These are phyloP conservation scores for Chiroxiphia lanceolata DNA, from an alignment of 2,797 vertebrate species.

Conservation along the genomic window DNA sequence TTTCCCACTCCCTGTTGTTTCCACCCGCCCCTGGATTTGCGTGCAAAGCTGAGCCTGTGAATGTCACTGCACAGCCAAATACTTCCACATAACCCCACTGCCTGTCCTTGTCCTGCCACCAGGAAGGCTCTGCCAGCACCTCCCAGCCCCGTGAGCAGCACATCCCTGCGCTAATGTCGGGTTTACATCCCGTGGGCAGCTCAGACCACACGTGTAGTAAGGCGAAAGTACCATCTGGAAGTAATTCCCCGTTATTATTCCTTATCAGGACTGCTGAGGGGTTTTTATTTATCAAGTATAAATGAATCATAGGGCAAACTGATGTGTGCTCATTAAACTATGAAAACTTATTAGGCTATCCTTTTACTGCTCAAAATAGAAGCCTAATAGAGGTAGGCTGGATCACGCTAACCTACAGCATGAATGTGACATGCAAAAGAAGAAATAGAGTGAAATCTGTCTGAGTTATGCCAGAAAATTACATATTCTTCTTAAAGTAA, in stretches of 20 bases:
- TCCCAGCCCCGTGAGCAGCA: background rate
- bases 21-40: background rate
- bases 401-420: slow-evolving; percentile 70
- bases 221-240: slow-evolving; percentile 77
- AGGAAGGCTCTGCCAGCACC: background rate
- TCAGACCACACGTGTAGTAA: slow-evolving; percentile 62
- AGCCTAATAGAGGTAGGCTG: slow-evolving; percentile 73
- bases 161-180: background rate
- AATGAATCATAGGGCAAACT: slow-evolving; percentile 74
- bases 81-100: background rate
- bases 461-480: slow-evolving; percentile 74
- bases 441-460: slow-evolving; percentile 68
- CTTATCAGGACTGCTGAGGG: slow-evolving; percentile 72
- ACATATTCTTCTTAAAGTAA: slow-evolving; percentile 81
- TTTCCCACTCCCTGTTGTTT: background rate
- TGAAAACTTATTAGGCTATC: slow-evolving; percentile 71
- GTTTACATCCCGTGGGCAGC: slow-evolving; percentile 64
- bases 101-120: background rate
- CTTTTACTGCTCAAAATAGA: slow-evolving; percentile 66
- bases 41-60: background rate
- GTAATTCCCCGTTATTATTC: slow-evolving; percentile 74
- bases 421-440: slow-evolving; percentile 47
- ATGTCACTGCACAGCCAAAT: background rate
- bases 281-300: slow-evolving; percentile 77
- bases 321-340: slow-evolving; percentile 74